Evolutionary conservation across 2,113 vertebrate species (phyloP), one percentile per base, ranked within the genome.

Genomic region (Todiramphus chloris): DNA sequence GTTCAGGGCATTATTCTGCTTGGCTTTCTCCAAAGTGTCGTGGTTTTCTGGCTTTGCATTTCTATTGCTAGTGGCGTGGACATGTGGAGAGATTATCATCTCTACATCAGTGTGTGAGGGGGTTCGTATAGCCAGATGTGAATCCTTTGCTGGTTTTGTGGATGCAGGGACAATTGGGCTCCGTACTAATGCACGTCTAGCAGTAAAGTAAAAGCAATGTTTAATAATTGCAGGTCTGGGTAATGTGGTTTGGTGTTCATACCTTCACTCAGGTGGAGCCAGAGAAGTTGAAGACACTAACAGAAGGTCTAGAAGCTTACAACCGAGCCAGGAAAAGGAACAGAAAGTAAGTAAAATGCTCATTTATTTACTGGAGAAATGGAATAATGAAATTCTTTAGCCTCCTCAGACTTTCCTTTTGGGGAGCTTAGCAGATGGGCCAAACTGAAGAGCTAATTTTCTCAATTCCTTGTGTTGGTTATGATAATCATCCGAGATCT

Each of bases 241-340:
- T 98, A 96, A 98, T 92, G 37, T 95, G 95, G 21, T 97, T 75
- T 98, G 95, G 78, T 98, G 96, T 98, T 98, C 95, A 50, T 97
- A 53, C 97, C 94, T 98, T 90, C 89, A 82, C 95, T 63, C 97
- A 99, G 99, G 99, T 99, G 92, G 99, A 99, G 98, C 98, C 99
- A 1, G 99, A 99, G 98, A 99, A 99, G 97, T 92, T 99, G 96
- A 99, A 99, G 98, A 99, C 99, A 97, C 98, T 99, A 98, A 99
- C 99, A 58, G 99, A 99, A 96, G 99, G 99, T 97, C 98, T 99
- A 97, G 99, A 99, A 98, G 99, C 98, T 68, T 99, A 99, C 92
- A 99, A 98, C 97, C 98, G 99, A 94, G 99, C 98, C 62, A 98
- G 99, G 95, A 99, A 99, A 85, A 98, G 99, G 96, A 99, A 99